Evolutionary conservation across 2,113 vertebrate genomes (phyloP).

Genomic region (Seriola rivoliana): DNA sequence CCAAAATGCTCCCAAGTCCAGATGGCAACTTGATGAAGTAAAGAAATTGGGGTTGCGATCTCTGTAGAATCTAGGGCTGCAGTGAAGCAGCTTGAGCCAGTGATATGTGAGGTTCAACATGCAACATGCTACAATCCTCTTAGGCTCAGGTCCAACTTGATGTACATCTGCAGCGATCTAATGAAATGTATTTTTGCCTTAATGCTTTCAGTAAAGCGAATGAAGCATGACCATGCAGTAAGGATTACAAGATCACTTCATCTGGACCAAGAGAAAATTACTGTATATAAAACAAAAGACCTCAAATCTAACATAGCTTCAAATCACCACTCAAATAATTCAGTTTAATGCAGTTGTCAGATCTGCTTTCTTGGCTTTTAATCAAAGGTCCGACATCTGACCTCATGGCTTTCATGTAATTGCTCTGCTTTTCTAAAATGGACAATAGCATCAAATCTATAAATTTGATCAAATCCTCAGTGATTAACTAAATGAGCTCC

Average conservation of each 20-base stretch:
- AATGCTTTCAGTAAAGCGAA: constrained; percentile 55
- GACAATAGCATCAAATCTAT: constrained; percentile 58
- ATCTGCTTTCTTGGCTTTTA: constrained; percentile 40
- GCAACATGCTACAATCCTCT: constrained; percentile 62
- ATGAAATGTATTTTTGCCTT: constrained; percentile 58
- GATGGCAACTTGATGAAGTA: constrained; percentile 55
- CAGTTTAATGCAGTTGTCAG: constrained; percentile 39
- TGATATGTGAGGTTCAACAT: constrained; percentile 44
- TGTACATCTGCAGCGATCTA: constrained; percentile 58
- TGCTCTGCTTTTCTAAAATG: constrained; percentile 41
- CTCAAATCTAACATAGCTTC: neutral
- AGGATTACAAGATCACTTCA: constrained; percentile 58
- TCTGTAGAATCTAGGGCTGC: constrained; percentile 22
- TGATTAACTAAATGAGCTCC: constrained; percentile 66
- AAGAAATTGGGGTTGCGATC: constrained; percentile 39
- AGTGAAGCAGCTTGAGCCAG: constrained; percentile 27
- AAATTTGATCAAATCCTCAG: constrained; percentile 55
- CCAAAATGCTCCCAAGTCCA: constrained; percentile 46
- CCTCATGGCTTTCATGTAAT: constrained; percentile 45
- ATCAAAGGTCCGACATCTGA: constrained; percentile 55
- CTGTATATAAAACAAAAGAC: constrained; percentile 29
- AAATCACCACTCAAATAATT: constrained; percentile 9
- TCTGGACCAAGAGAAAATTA: neutral
- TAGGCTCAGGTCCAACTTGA: constrained; percentile 67
- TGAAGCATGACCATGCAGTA: neutral